A percentile compares a stretch with the other conserved stretches of the same genome.
Conservation (phyloP, 2,797 vertebrate genomes). For the Pachyuromys duprasi region DNA sequence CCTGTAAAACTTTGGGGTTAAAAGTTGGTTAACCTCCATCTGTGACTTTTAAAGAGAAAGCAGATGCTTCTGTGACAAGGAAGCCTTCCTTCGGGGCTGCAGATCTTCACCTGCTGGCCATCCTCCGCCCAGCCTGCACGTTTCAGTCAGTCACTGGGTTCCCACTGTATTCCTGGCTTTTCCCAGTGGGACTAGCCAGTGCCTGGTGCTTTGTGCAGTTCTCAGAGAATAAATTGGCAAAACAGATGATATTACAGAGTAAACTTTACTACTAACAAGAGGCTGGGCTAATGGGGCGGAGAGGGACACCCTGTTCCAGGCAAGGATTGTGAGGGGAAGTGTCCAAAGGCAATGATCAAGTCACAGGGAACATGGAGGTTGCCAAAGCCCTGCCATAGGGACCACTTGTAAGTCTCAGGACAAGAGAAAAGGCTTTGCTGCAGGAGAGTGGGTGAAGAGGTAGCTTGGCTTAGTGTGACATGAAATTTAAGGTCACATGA, state of each 20-base stretch:
- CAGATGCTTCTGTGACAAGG: not conserved
- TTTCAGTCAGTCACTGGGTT: not conserved
- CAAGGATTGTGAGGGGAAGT: not conserved
- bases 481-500: not conserved
- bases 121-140: not conserved
- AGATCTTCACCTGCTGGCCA: not conserved
- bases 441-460: not conserved
- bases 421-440: not conserved
- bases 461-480: not conserved
- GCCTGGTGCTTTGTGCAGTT: not conserved
- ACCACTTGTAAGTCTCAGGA: not conserved
- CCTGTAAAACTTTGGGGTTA: not conserved
- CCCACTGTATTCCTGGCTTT: not conserved
- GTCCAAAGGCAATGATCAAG: not conserved
- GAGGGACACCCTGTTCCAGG: not conserved
- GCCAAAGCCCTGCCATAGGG: accelerated
- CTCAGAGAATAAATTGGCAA: not conserved
- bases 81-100: not conserved
- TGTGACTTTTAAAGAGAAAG: not conserved
- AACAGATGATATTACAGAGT: not conserved
- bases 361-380: not conserved
- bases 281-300: not conserved
- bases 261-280: not conserved
- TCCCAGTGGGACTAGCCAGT: not conserved
- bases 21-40: not conserved